Conservation (phyloP, 2,113 vertebrate species). For the Hemicordylus capensis region DNA sequence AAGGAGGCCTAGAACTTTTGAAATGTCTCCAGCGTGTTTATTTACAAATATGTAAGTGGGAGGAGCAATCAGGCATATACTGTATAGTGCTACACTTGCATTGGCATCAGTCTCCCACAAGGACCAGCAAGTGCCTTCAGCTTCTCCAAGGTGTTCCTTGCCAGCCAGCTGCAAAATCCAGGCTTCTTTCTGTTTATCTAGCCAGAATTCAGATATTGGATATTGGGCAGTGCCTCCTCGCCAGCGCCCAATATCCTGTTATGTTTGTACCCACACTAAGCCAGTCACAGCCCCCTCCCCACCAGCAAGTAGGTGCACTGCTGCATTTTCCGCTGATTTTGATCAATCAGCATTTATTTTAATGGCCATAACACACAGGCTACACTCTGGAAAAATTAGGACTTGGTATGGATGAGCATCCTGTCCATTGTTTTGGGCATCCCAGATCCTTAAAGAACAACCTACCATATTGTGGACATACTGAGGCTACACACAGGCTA, state of each 20-base stretch:
- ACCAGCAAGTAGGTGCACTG: background rate
- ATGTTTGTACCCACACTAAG: background rate
- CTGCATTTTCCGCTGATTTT: background rate
- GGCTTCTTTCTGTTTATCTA: background rate
- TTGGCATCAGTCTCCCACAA: background rate
- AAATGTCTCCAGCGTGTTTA: background rate
- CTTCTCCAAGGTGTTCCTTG: background rate
- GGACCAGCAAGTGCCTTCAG: background rate
- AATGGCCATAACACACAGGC: slow-evolving; percentile 9
- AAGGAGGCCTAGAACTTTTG: background rate
- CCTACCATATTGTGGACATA: too few relatives aligned
- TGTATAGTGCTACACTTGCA: background rate
- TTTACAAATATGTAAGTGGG: background rate
- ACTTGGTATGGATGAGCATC: too few relatives aligned
- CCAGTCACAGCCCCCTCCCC: background rate
- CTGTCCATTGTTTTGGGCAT: too few relatives aligned
- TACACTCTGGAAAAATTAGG: background rate
- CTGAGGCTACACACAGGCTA: too few relatives aligned
- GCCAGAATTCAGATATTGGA: background rate
- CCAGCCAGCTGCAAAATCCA: background rate
- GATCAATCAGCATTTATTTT: background rate
- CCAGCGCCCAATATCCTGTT: background rate
- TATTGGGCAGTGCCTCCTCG: too few relatives aligned
- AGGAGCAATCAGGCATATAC: background rate
- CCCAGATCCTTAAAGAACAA: too few relatives aligned